Conservation (phyloP, 2,888 invertebrate species). For the Aporophyla nigra region DNA sequence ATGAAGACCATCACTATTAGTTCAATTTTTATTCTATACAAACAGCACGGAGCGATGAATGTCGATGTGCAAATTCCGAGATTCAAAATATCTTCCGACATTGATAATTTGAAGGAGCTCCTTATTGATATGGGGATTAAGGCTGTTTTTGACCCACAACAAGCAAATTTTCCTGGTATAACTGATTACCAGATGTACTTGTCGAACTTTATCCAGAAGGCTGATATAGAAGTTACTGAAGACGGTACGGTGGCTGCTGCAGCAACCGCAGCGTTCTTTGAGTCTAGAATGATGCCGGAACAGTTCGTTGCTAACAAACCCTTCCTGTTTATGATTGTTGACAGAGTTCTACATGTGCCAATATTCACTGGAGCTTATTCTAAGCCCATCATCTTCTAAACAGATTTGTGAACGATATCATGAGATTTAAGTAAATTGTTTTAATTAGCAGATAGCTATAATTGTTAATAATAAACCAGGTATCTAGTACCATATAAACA, state of each 20-base stretch:
- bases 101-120: slow-evolving; percentile 85
- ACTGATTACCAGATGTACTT: slow-evolving; percentile 76
- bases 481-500: too few species aligned
- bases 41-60: slow-evolving; percentile 77
- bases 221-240: slow-evolving; percentile 83
- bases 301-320: slow-evolving; percentile 80
- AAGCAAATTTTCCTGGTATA: slow-evolving; percentile 77
- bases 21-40: slow-evolving; percentile 85
- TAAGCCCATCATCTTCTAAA: slow-evolving; percentile 78
- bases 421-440: slow-evolving; percentile 24
- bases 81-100: slow-evolving; percentile 90
- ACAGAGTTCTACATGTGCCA: slow-evolving; percentile 76
- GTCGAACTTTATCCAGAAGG: slow-evolving; percentile 84
- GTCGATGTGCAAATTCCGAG: slow-evolving; percentile 91
- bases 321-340: slow-evolving; percentile 85
- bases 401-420: background rate
- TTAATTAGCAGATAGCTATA: background rate
- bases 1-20: slow-evolving; percentile 85
- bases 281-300: slow-evolving; percentile 69
- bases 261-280: slow-evolving; percentile 71
- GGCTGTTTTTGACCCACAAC: slow-evolving; percentile 76
- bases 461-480: too few species aligned
- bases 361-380: slow-evolving; percentile 85
- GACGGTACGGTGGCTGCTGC: slow-evolving; percentile 81
- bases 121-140: slow-evolving; percentile 83